Percentiles rank a stretch among this genome's conserved stretches.
Evolutionary conservation across 2,113 vertebrate genomes (phyloP).

Genomic region (Scalopus aquaticus): DNA sequence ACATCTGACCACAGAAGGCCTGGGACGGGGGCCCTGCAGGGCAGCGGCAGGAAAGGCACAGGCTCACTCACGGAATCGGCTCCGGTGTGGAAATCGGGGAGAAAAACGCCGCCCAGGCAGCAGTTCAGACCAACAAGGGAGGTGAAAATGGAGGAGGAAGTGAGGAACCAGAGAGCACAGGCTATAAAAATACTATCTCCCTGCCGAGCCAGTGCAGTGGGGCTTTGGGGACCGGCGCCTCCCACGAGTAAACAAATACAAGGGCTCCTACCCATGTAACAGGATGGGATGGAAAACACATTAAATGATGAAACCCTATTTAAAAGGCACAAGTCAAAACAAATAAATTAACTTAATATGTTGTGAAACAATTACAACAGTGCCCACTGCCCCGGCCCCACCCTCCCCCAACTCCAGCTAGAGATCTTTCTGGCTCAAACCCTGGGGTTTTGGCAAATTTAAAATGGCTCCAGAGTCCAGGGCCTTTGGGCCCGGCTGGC

Average conservation of each 20-base stretch:
- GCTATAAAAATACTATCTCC: conserved; percentile 15
- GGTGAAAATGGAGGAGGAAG: neutral
- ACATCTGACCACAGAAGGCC: neutral
- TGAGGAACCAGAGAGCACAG: neutral
- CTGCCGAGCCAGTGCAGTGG: neutral
- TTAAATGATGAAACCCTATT: conserved; percentile 77
- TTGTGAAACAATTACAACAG: conserved; percentile 82
- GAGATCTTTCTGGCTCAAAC: conserved; percentile 28
- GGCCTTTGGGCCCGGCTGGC: neutral
- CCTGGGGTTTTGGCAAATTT: conserved; percentile 33
- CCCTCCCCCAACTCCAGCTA: neutral
- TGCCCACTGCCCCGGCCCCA: conserved; percentile 26
- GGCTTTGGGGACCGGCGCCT: neutral
- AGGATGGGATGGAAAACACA: conserved; percentile 83
- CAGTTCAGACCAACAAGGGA: neutral
- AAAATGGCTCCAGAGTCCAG: conserved; percentile 42
- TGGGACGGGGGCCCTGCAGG: too few relatives aligned
- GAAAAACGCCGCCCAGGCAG: neutral
- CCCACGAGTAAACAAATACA: conserved; percentile 38
- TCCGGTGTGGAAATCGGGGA: neutral
- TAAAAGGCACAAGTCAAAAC: conserved; percentile 77
- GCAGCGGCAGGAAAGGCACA: too few relatives aligned
- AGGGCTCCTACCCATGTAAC: conserved; percentile 66
- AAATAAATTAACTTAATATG: conserved; percentile 83
- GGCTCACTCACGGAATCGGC: neutral